Evolutionary conservation across 2,113 vertebrate species (phyloP), one percentile per base, ranked within the genome.

Genomic region (Geothlypis trichas): DNA sequence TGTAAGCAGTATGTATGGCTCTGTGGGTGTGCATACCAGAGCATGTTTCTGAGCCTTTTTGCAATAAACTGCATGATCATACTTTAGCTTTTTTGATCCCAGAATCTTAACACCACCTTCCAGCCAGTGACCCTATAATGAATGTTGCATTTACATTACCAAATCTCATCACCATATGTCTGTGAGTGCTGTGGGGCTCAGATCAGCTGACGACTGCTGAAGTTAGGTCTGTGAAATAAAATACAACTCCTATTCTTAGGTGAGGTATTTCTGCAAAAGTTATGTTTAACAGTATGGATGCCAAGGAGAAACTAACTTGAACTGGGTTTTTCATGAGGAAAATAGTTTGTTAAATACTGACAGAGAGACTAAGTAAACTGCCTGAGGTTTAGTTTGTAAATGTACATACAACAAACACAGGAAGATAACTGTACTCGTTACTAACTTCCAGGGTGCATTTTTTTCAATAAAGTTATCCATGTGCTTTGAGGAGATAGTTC

Each of bases 91-190:
- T 81, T 82, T 52, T 92, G 91, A 92, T 92, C 44, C 69, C 66
- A 82, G 68, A 81, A 87, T 84, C 84, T 94, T 94, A 84, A 68
- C 69, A 89, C 89, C 72, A 77, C 49, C 61, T 86, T 63, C 69
- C 86, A 84, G 55, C 76, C 80, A 77, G 62, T 87, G 82, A 89
- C 51, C 47, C 47, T 74, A 15, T 72, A 80, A 77, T 83, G 72
- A 80, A 62, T 66, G 72, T 74, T 92, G 55, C 63, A 59, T 81
- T 87, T 93, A 57, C 71, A 46, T 87, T 44, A 77, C 76, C 65
- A 92, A 14, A 75, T 81, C 93, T 89, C 77, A 92, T 87, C 73
- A 61, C 89, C 41, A 20, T 84, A 49, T 93, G 79, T 69, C 75
- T 0, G 0, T 46, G 33, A 10, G 3, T 8, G 9, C 83, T 51